A percentile compares a stretch with the other conserved stretches of the same genome.
Evolutionary conservation across 2,797 vertebrate genomes (phyloP).

Genomic region (Vireo griseus): DNA sequence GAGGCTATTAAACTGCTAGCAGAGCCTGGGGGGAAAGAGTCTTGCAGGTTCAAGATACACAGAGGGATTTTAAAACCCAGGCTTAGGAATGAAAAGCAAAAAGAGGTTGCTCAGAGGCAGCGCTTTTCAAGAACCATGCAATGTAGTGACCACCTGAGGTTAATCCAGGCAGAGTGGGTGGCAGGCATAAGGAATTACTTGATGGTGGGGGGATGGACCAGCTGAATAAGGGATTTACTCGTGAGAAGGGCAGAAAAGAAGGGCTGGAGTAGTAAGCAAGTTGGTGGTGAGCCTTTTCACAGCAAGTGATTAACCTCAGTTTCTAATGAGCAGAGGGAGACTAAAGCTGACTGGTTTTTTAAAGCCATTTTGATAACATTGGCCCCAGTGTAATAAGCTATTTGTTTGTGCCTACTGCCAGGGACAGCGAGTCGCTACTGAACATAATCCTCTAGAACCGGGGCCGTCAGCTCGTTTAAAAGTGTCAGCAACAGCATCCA

Average conservation of each 20-base stretch:
- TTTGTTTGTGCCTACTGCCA: constrained; percentile 54
- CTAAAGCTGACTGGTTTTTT: constrained; percentile 48
- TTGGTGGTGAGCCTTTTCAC: constrained; percentile 46
- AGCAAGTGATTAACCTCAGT: constrained; percentile 31
- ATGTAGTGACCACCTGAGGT: constrained; percentile 64
- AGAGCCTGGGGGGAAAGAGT: constrained; percentile 19
- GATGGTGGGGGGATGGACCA: constrained; percentile 20
- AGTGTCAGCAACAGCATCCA: background rate
- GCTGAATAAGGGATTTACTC: constrained; percentile 59
- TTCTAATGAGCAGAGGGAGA: constrained; percentile 45
- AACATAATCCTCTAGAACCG: constrained; percentile 7
- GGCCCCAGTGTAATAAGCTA: constrained; percentile 37
- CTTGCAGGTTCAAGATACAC: constrained; percentile 38
- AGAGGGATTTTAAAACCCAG: constrained; percentile 45
- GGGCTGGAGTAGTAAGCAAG: constrained; percentile 13
- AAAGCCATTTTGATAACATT: constrained; percentile 45
- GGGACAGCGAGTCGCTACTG: constrained; percentile 20
- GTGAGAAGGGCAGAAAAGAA: constrained; percentile 42
- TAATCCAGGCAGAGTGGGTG: constrained; percentile 63
- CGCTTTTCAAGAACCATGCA: constrained; percentile 29
- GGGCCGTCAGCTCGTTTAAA: background rate
- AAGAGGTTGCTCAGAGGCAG: constrained; percentile 34
- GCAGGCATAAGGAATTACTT: constrained; percentile 43
- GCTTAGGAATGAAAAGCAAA: constrained; percentile 36
- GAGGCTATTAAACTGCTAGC: constrained; percentile 46